Conservation (phyloP, 2,888 invertebrate species). For the Cryptocheilus praepositus region DNA sequence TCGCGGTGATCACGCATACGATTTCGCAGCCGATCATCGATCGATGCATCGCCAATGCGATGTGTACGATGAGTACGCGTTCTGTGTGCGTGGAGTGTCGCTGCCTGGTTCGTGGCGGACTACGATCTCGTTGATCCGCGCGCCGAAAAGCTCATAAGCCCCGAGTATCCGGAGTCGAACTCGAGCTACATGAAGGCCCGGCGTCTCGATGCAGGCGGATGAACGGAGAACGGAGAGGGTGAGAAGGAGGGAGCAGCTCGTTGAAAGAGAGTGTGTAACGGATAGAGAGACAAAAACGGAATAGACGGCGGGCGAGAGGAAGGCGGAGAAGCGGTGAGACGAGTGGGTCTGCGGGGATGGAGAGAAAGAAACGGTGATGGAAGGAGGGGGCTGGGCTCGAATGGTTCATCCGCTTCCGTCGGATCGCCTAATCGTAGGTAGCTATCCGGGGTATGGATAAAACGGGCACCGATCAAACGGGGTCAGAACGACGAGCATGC, state of each 20-base stretch:
- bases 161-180: constrained; percentile 7
- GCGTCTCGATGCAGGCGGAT: constrained; percentile 1
- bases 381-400: constrained; percentile 19
- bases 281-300: constrained; percentile 18
- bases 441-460: constrained; percentile 54
- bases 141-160: constrained; percentile 49
- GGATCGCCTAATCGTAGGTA: constrained; percentile 56
- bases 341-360: constrained; percentile 22
- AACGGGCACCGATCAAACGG: constrained; percentile 44
- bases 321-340: constrained; percentile 8
- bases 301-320: constrained; percentile 15
- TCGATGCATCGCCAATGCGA: constrained; percentile 8
- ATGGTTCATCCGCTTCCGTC: constrained; percentile 50
- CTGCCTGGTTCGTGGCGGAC: constrained; percentile 14
- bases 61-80: too few relatives aligned
- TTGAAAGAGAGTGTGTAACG: constrained; percentile 13
- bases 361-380: constrained; percentile 16
- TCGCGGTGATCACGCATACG: too few relatives aligned
- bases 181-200: constrained; percentile 6
- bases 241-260: neutral
- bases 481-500: constrained; percentile 40
- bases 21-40: neutral
- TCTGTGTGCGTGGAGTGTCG: constrained; percentile 11
- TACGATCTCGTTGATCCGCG: constrained; percentile 35
- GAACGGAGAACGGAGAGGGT: neutral